Base-by-base conservation (phyloP, 2,888 invertebrate species). In the Zhuqinia jingwanae region DNA sequence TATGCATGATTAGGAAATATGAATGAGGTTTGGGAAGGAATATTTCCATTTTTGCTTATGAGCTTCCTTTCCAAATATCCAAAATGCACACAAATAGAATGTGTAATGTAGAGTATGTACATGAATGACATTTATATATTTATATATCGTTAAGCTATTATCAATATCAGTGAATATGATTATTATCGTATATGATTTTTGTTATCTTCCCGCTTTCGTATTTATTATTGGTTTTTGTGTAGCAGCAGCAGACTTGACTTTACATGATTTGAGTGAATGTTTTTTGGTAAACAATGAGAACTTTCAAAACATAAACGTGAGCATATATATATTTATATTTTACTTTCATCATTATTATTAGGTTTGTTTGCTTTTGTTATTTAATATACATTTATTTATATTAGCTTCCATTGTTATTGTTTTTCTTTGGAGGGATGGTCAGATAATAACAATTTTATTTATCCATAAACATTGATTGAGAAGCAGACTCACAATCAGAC, bases 221-320 rank as follows among this genome's bases (percentile, higher is more conserved):
- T 6, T 20, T 65, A 30, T 27, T 63, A 30, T 30, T 30, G 3
- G 30, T 30, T n/a, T 63, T 63, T 2, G 3, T n/a, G n/a, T n/a
- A n/a, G n/a, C n/a, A n/a, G n/a, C n/a, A n/a, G n/a, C n/a, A n/a
- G n/a, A n/a, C n/a, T n/a, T n/a, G n/a, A n/a, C n/a, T n/a, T n/a
- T 13, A 50, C 50, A 50, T 50, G n/a, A n/a, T n/a, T n/a, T n/a
- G n/a, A n/a, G n/a, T n/a, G n/a, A n/a, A n/a, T 13, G 13, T 2
- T 50, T 36, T 42, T 60, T 65, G 36, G 68, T 68, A 68, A 68
- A 68, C 68, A 68, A 68, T 68, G 13, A 20, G n/a, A 36, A 42
- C 42, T 45, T 68, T 68, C 22, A 68, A 22, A 68, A 68, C 8
- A 36, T 8, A 42, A n/a, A 45, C 8, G 17, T 36, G 36, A 36